Base-by-base conservation (phyloP, 2,888 invertebrate species). In the Callyntrura guangdongensis region DNA sequence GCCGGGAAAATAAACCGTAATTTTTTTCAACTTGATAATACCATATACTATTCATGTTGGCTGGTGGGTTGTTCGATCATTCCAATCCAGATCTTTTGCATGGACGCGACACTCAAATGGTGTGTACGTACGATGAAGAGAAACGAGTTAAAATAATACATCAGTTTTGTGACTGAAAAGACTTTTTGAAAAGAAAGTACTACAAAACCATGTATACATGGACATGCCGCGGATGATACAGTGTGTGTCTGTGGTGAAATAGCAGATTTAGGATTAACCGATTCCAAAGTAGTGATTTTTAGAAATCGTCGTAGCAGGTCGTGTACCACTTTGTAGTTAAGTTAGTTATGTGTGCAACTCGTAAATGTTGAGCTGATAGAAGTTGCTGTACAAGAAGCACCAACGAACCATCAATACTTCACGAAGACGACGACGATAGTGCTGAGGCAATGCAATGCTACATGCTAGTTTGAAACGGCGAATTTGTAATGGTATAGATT, bases 1-100 rank as follows among this genome's bases (percentile, higher is more conserved):
- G 90, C 90, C 90, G 90, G 90, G 90, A 90, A 90, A 90, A 56
- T 56, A 79, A 85, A 74, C 53, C 83, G n/a, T 69, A 86, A 49
- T 36, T 87, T 64, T 64, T 61, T 79, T 56, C n/a, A 25, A 27
- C 17, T 53, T 56, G 17, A 25, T 79, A 14, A 79, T 79, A 6
- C 3, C 69, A 53, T 90, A 59, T 86, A 81, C 72, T 79, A 20
- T 53, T 77, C 86, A 47, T 85, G 83, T 89, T 88, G 81, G 72
- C 22, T 59, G 45, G 36, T 36, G 36, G 84, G 27, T 59, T 81
- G 86, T 90, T 74, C 86, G 86, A 90, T 86, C 81, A 89, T 85
- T 89, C 84, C 74, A 79, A 89, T 86, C 86, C 90, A 61, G 81
- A 86, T 86, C 81, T 79, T 85, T 81, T 86, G 67, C 90, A 86